These are phyloP conservation scores for Chiloscyllium punctatum DNA, from an alignment of 2,797 vertebrate genomes.

Conservation along the genomic window DNA sequence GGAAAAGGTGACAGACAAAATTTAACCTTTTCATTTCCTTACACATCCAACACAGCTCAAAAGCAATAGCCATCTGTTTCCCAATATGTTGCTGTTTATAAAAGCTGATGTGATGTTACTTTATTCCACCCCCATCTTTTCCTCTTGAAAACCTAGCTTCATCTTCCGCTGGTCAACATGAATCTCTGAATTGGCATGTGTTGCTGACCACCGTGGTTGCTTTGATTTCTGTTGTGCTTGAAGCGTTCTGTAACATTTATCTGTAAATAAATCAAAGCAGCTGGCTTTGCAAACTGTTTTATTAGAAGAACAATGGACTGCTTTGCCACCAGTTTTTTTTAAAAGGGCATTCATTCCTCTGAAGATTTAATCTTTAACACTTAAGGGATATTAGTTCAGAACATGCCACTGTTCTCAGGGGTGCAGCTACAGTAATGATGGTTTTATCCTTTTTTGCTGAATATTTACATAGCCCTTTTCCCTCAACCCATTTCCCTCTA, in stretches of 20 bases:
- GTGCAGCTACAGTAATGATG: neutral
- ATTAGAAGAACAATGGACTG: neutral
- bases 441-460: neutral
- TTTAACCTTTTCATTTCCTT: constrained; percentile 24
- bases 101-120: neutral
- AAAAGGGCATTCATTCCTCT: neutral
- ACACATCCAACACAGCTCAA: neutral
- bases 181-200: neutral
- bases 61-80: neutral
- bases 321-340: constrained; percentile 4
- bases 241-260: neutral
- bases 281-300: neutral
- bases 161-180: neutral
- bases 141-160: too few species aligned
- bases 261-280: constrained; percentile 9
- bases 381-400: neutral
- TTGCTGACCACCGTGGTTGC: neutral
- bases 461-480: neutral
- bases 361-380: neutral
- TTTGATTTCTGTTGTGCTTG: neutral
- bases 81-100: neutral
- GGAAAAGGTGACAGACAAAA: neutral
- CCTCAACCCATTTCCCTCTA: neutral
- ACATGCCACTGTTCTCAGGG: neutral
- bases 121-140: neutral